Base-by-base conservation (phyloP, 2,797 vertebrate genomes). In the Zalophus californianus region DNA sequence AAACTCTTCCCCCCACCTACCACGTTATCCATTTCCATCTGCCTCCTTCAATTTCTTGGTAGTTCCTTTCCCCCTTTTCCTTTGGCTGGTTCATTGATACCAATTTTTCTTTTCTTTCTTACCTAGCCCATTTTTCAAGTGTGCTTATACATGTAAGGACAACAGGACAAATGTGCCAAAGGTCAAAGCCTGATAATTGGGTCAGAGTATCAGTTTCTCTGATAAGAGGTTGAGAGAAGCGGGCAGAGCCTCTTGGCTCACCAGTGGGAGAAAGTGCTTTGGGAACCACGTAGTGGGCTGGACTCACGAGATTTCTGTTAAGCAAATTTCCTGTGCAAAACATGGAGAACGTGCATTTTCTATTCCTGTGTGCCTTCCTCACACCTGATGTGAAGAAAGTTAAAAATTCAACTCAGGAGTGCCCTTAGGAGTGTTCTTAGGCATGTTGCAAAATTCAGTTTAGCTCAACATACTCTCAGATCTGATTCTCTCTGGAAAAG, bases 401-500 rank as follows among this genome's bases (percentile, higher is more conserved):
- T 84, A 90, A 94, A 94, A 75, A 41, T n/a, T 35, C 23, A 75
- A 56, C 29, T 58, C 35, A 64, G 16, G 27, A 48, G 7, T 38
- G 0, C n/a, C 12, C 15, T 14, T 32, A 35, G 35, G 35, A 87
- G 41, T 82, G 21, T 21, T 92, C 44, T 78, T 21, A 68, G 75
- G 41, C 44, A 66, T 7, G 11, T 14, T 52, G 27, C 91, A 91
- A 77, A 91, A 64, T 50, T 41, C 1, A 62, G 41, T 38, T 0
- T 52, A 79, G 7, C 70, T 91, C 44, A 79, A n/a, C 56, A 62
- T 70, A 32, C 16, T 88, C 73, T 29, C 16, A 58, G 41, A 84
- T 82, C 16, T 52, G 38, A 75, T 75, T 80, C 15, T 72, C 35
- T 64, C 50, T 87, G 87, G 80, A 93, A 94, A 96, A 80, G n/a